Conservation (phyloP, 2,888 invertebrate genomes). For the Tubiluchus corallicola region DNA sequence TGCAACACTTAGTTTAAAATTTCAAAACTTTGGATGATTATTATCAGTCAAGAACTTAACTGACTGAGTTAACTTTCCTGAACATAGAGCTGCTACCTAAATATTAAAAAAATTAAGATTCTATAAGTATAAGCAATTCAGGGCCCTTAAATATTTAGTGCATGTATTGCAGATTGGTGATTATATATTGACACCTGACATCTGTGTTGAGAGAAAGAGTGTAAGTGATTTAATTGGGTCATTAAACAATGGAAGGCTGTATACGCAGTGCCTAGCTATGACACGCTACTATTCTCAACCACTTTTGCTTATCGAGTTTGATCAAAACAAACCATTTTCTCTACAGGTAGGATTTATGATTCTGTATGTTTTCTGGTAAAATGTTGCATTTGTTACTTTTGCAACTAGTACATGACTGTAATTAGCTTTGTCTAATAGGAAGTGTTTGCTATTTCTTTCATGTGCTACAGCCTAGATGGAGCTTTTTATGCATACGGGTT, state of each 20-base stretch:
- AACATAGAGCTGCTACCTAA: slow-evolving; percentile 5
- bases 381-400: too few relatives aligned
- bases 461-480: too few relatives aligned
- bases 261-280: slow-evolving; percentile 36
- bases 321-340: slow-evolving; percentile 70
- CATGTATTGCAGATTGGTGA: slow-evolving; percentile 58
- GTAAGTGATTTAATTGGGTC: slow-evolving; percentile 90
- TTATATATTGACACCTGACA: slow-evolving; percentile 86
- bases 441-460: too few relatives aligned
- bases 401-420: too few relatives aligned
- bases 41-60: too few relatives aligned
- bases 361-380: too few relatives aligned
- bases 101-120: too few relatives aligned
- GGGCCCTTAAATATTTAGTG: slow-evolving; percentile 8
- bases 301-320: slow-evolving; percentile 84
- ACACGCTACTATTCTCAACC: slow-evolving; percentile 54
- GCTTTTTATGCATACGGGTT: too few relatives aligned
- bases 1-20: too few relatives aligned
- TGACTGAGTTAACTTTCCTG: slow-evolving; percentile 10
- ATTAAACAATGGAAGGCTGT: slow-evolving; percentile 76
- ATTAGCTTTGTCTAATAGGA: too few relatives aligned
- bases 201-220: slow-evolving; percentile 90
- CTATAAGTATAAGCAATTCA: too few relatives aligned
- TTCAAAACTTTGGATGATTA: too few relatives aligned
- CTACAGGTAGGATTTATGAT: slow-evolving; percentile 48